Percentiles rank a stretch among this genome's conserved stretches.
Conservation (phyloP, 2,888 invertebrate species). For the Ormyrus thymus region DNA sequence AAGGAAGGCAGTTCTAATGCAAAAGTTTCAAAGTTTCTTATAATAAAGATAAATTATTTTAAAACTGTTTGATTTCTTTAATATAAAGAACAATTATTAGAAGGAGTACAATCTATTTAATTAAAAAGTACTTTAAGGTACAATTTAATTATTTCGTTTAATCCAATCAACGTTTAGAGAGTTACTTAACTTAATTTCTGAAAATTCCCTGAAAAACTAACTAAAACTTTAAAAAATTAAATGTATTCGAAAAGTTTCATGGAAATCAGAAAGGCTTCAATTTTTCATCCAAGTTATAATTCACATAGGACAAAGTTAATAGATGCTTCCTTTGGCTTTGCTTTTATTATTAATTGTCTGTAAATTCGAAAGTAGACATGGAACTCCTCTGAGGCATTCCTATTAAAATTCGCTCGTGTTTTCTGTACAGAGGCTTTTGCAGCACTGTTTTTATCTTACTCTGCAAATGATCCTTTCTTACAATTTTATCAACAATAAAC, state of each 20-base stretch:
- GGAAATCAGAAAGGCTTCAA: too few relatives aligned
- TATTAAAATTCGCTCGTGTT: slow-evolving; percentile 24
- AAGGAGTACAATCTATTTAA: neutral
- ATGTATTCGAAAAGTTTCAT: too few relatives aligned
- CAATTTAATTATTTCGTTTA: too few relatives aligned
- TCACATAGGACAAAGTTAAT: slow-evolving; percentile 1
- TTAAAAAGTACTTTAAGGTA: neutral
- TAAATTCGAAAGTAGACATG: slow-evolving; percentile 20
- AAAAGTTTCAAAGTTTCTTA: neutral
- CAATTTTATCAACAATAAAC: too few relatives aligned
- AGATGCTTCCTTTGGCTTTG: slow-evolving; percentile 8
- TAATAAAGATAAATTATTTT: neutral
- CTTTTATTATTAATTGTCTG: slow-evolving; percentile 34
- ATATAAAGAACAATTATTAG: too few relatives aligned
- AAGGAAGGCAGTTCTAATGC: neutral
- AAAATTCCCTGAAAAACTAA: too few relatives aligned
- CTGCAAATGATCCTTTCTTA: neutral
- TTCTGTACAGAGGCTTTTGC: slow-evolving; percentile 7
- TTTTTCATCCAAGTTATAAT: neutral
- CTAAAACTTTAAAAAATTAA: too few relatives aligned
- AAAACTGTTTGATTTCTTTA: neutral
- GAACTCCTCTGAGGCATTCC: neutral
- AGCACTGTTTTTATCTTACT: slow-evolving; percentile 22
- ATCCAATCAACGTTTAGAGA: too few relatives aligned
- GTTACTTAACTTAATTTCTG: too few relatives aligned